phyloP scores from a whole-genome alignment of 2,888 invertebrate species.

The Noctua fimbriata region DNA sequence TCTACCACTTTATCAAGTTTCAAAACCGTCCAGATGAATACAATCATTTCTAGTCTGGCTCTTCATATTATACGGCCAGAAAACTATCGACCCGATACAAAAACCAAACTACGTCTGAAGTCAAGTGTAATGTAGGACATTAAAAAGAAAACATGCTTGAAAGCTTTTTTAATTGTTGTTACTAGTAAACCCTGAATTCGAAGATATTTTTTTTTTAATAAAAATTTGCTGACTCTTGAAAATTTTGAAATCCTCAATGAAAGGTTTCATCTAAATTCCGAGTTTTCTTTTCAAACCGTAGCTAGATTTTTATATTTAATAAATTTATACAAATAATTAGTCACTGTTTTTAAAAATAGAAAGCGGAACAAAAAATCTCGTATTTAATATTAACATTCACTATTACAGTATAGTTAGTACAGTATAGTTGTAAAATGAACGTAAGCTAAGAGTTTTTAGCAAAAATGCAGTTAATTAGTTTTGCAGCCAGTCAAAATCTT shows the following conservation, averaged over 20 bases:
- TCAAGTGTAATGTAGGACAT: conserved; percentile 15
- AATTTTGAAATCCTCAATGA: conserved; percentile 47
- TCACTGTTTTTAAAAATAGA: not conserved
- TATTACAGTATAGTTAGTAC: not conserved
- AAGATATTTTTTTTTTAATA: conserved; percentile 30
- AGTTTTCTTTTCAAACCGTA: conserved; percentile 15
- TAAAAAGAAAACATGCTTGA: conserved; percentile 43
- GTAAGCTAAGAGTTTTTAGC: not conserved
- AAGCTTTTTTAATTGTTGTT: conserved; percentile 55
- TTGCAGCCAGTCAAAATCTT: not conserved
- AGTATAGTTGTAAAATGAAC: not conserved
- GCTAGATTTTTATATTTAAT: not conserved
- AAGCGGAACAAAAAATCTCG: not conserved
- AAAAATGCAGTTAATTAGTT: not conserved
- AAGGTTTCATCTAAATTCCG: conserved; percentile 50
- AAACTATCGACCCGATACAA: conserved; percentile 47
- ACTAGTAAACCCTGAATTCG: conserved; percentile 54
- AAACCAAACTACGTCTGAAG: conserved; percentile 7
- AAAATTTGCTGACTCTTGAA: conserved; percentile 20
- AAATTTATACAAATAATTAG: not conserved
- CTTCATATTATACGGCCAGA: conserved; percentile 49
- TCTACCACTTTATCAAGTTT: not conserved
- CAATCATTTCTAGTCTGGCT: conserved; percentile 33
- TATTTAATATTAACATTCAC: not conserved
- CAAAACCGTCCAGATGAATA: conserved; percentile 25